Percentiles rank a stretch among this genome's conserved stretches.
These are phyloP conservation scores for Acromyrmex heyeri DNA, from an alignment of 1,140 invertebrate species.

Conservation along the genomic window DNA sequence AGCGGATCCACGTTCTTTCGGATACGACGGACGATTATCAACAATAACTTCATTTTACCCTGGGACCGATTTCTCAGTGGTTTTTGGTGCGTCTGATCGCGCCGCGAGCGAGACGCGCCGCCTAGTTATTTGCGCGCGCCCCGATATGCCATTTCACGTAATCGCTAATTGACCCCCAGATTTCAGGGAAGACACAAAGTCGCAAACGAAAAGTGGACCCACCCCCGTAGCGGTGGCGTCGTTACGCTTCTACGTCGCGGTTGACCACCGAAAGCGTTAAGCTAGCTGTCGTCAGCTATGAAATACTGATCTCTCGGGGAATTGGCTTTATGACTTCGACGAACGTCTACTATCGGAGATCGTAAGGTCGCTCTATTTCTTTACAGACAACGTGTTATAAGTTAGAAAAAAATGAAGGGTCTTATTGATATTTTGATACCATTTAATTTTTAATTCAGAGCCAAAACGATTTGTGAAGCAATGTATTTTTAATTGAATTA, in stretches of 20 bases:
- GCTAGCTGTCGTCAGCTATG: conserved; percentile 41
- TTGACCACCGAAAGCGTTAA: conserved; percentile 57
- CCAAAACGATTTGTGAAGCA: too few relatives aligned
- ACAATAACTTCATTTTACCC: conserved; percentile 72
- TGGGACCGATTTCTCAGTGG: conserved; percentile 29
- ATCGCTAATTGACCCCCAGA: conserved; percentile 70
- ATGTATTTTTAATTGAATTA: too few relatives aligned
- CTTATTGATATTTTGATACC: neutral
- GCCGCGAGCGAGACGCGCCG: conserved; percentile 58
- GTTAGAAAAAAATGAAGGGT: neutral
- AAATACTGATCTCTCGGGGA: conserved; percentile 26
- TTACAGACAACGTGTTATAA: neutral
- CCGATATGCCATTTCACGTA: conserved; percentile 71
- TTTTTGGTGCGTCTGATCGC: conserved; percentile 64
- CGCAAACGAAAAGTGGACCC: conserved; percentile 52
- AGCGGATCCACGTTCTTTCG: conserved; percentile 41
- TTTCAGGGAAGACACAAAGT: conserved; percentile 67
- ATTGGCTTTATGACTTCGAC: conserved; percentile 69
- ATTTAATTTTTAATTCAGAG: neutral
- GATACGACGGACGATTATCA: conserved; percentile 59
- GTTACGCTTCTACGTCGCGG: conserved; percentile 36
- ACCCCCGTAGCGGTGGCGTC: conserved; percentile 27
- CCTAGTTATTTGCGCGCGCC: conserved; percentile 72
- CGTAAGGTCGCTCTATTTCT: conserved; percentile 20
- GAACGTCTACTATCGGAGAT: conserved; percentile 40